Evolutionary conservation across 37 sponge, comb jelly and placozoan genomes (phyloP).

Genomic region (Hormiphora californensis): DNA sequence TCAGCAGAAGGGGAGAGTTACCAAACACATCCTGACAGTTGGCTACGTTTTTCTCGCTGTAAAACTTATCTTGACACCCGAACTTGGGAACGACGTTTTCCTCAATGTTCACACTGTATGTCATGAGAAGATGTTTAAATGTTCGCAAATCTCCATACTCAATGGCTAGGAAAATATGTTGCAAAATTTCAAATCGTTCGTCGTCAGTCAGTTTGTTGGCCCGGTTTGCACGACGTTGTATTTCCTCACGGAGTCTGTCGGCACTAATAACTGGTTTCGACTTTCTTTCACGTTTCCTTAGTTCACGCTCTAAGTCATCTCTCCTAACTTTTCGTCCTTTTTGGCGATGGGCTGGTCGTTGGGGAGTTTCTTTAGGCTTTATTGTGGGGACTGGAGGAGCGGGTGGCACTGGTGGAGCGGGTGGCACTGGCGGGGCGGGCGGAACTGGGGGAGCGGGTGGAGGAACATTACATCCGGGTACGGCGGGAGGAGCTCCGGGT

Average conservation of each 20-base stretch:
- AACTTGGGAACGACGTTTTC: background rate
- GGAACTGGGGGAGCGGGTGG: background rate
- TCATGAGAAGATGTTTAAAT: background rate
- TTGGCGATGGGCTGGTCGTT: background rate
- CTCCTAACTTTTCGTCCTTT: background rate
- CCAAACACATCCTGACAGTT: background rate
- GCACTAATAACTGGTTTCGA: background rate
- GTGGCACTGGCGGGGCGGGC: background rate
- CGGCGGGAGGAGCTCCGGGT: background rate
- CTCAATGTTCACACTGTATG: background rate
- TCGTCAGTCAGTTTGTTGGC: background rate
- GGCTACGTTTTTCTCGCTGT: background rate
- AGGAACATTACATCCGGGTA: too few species aligned
- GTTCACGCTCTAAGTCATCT: background rate
- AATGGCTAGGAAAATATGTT: background rate
- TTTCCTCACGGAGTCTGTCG: background rate
- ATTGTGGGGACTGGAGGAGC: background rate
- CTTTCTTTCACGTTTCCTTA: background rate
- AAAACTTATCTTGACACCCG: background rate
- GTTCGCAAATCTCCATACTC: background rate
- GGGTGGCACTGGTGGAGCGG: background rate
- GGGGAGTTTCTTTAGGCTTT: background rate
- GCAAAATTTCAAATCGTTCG: background rate
- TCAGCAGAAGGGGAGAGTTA: constrained; percentile 17
- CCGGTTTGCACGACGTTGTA: background rate